These are phyloP conservation scores for Drosophila differens DNA, from an alignment of 2,888 invertebrate genomes.

Conservation along the genomic window DNA sequence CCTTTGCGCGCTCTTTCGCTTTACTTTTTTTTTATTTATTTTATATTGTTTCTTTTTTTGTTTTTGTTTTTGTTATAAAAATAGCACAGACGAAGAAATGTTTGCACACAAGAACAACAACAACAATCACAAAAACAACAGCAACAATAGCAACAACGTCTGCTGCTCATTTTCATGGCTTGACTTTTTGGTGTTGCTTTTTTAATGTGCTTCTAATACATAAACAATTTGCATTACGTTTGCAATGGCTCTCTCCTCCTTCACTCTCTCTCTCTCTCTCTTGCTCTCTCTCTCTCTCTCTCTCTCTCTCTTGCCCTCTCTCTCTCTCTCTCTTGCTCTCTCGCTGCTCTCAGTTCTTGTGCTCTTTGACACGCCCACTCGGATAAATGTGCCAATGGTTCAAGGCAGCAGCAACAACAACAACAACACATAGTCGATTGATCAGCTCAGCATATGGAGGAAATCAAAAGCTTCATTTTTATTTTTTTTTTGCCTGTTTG, in stretches of 20 bases:
- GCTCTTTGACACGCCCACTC: constrained; percentile 59
- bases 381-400: constrained; percentile 72
- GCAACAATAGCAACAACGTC: constrained; percentile 12
- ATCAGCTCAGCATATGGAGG: constrained; percentile 9
- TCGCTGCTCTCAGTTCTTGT: constrained; percentile 7
- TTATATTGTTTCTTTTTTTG: constrained; percentile 29
- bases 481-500: background rate
- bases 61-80: constrained; percentile 53
- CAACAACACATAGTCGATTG: background rate
- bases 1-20: constrained; percentile 60
- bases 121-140: constrained; percentile 23
- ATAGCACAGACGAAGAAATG: constrained; percentile 78
- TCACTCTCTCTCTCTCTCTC: background rate
- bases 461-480: constrained; percentile 22
- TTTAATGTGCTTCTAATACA: constrained; percentile 36
- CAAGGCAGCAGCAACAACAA: constrained; percentile 55
- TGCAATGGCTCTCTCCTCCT: constrained; percentile 14
- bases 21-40: constrained; percentile 36
- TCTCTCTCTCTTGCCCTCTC: background rate
- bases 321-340: background rate
- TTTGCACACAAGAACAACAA: constrained; percentile 66
- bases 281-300: background rate
- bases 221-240: constrained; percentile 45
- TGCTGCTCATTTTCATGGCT: constrained; percentile 39
- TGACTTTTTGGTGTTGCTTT: constrained; percentile 19